Evolutionary conservation across 2,797 vertebrate genomes (phyloP), one percentile per base, ranked within the genome.

Genomic region (Chloroceryle inda): DNA sequence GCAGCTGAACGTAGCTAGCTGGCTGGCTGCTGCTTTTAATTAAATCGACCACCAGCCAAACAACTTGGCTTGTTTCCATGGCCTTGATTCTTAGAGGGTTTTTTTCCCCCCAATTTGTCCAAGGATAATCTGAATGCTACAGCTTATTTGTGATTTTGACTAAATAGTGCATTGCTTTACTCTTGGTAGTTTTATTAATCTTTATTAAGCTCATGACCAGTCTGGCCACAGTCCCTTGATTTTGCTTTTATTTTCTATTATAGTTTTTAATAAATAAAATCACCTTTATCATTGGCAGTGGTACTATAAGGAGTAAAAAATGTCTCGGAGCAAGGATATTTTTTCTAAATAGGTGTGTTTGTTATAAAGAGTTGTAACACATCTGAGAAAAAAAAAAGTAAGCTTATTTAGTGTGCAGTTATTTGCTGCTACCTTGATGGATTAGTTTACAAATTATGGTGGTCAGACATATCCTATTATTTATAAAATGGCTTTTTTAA

Each of bases 1-100:
- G 73, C 66, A 85, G 71, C 14, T 59, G 55, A 64, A 33, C 0
- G 0, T 66, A 66, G 67, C 24, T 68, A 59, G 58, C 45, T 91
- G 52, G 8, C 81, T 89, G 84, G 49, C 73, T 95, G 79, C 81
- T 94, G 66, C 82, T 80, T 89, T 88, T 96, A 90, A 95, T 95
- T 93, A 93, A 59, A 93, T 58, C 47, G 22, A 92, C 67, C 42
- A 82, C 29, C 53, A 88, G 83, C 61, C 92, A 87, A 79, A 82
- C 55, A 35, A 4, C 75, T 58, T 94, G 94, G 78, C 72, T 95
- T 35, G 22, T n/a, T 81, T 77, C 83, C 66, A 81, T n/a, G 64
- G 76, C 79, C 85, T 90, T 91, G 49, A 26, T 85, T 79, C 81
- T 76, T 40, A 47, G 23, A 49, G 84, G 53, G 4, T 0, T 53